Conservation (phyloP, 2,797 vertebrate species). For the Chrosomus eos region DNA sequence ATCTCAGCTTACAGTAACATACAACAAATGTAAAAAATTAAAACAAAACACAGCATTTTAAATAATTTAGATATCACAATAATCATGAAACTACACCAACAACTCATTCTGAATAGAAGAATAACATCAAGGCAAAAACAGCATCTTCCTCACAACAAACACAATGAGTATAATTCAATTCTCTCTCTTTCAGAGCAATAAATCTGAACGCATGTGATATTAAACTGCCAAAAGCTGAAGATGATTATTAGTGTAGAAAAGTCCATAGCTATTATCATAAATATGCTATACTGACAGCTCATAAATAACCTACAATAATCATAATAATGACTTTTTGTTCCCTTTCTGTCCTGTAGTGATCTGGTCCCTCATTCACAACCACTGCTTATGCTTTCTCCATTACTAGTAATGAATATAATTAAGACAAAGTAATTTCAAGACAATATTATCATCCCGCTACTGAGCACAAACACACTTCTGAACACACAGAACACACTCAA, state of each 20-base stretch:
- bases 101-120: background rate
- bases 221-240: background rate
- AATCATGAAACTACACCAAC: background rate
- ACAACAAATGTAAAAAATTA: background rate
- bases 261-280: background rate
- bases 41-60: background rate
- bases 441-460: background rate
- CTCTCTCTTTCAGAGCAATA: background rate
- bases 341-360: background rate
- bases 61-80: background rate
- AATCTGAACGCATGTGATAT: background rate
- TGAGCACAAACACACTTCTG: slow-evolving; percentile 3
- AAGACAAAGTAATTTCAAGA: background rate
- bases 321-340: background rate
- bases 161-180: background rate
- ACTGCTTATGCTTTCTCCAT: background rate
- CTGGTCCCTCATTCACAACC: background rate
- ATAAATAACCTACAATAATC: background rate
- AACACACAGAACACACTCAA: background rate
- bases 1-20: background rate
- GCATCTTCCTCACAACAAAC: background rate
- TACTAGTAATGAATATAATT: background rate
- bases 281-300: background rate
- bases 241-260: background rate
- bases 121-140: background rate